Conservation (phyloP, 2,113 vertebrate genomes). For the Penelope pileata region DNA sequence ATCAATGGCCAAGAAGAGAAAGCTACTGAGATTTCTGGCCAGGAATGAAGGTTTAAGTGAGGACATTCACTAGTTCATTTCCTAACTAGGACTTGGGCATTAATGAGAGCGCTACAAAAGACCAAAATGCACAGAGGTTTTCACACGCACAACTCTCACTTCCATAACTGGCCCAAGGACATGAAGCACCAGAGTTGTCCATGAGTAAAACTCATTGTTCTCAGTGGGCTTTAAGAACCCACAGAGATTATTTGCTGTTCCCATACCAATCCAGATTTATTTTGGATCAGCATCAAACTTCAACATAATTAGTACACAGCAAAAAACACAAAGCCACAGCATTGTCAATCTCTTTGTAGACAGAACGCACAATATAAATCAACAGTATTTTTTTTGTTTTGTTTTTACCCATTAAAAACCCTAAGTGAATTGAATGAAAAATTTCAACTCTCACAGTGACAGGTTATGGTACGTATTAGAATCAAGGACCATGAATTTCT, state of each 20-base stretch:
- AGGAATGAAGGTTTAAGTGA: slow-evolving; percentile 35
- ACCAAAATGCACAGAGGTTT: slow-evolving; percentile 17
- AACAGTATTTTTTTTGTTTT: not conserved
- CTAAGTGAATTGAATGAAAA: not conserved
- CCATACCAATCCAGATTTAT: slow-evolving; percentile 61
- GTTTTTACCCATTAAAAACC: not conserved
- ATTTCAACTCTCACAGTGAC: not conserved
- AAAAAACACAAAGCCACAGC: not conserved
- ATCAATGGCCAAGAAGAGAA: not conserved
- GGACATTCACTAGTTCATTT: slow-evolving; percentile 31
- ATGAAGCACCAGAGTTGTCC: not conserved
- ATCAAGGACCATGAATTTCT: not conserved
- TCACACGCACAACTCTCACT: slow-evolving; percentile 18
- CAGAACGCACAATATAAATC: not conserved
- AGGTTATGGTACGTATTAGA: not conserved
- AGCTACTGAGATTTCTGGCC: not conserved
- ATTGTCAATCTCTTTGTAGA: not conserved
- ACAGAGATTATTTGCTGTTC: slow-evolving; percentile 59
- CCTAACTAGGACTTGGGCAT: slow-evolving; percentile 18
- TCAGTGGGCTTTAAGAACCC: slow-evolving; percentile 38
- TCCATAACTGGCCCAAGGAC: not conserved
- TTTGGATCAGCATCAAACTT: slow-evolving; percentile 52
- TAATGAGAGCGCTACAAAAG: slow-evolving; percentile 39
- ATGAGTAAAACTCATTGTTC: slow-evolving; percentile 59
- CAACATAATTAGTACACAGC: slow-evolving; percentile 24